Base-by-base conservation (phyloP, 2,797 vertebrate species). In the Molothrus ater region DNA sequence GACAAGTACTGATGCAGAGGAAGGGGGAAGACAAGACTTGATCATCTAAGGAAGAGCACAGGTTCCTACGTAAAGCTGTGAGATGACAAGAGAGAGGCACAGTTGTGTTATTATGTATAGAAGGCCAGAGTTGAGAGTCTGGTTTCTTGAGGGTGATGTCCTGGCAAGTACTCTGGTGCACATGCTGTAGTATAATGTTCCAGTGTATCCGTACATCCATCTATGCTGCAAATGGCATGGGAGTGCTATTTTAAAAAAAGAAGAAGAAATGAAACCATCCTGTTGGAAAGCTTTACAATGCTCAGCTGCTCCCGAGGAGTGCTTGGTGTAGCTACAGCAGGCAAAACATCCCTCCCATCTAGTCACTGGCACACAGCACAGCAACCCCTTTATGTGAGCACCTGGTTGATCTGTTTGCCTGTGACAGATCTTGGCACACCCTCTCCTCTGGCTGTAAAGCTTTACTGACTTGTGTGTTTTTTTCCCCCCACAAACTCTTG, bases 401-500 rank as follows among this genome's bases (percentile, higher is more conserved):
- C 96, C 93, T 96, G 94, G 80, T 22, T 90, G 63, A 95, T 93
- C 66, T 48, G 76, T 92, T 92, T 86, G 92, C 38, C 80, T 60
- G 36, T 86, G 90, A 87, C 86, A 76, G 83, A 63, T 93, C 83
- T 95, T 95, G 93, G 92, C 90, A 93, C 3, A 0, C 15, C 51
- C 51, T 64, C 60, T 69, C 36, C 64, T 81, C 88, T 95, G 88
- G 54, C 88, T 94, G 51, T 81, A 88, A 86, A 95, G 80, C 80
- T 84, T 93, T 79, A 95, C 64, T 57, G 70, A 81, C 83, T 90
- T 38, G 47, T 88, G 70, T 79, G 74, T 66, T 94, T 81, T 81
- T 84, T 78, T 16, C 6, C 60, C 60, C 42, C 50, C 47, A n/a
- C 51, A 91, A 72, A 63, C 88, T 83, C 80, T 45, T 71, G 24